These are phyloP conservation scores for Thamnophis sirtalis DNA, from an alignment of 2,113 vertebrate genomes.

Conservation along the genomic window DNA sequence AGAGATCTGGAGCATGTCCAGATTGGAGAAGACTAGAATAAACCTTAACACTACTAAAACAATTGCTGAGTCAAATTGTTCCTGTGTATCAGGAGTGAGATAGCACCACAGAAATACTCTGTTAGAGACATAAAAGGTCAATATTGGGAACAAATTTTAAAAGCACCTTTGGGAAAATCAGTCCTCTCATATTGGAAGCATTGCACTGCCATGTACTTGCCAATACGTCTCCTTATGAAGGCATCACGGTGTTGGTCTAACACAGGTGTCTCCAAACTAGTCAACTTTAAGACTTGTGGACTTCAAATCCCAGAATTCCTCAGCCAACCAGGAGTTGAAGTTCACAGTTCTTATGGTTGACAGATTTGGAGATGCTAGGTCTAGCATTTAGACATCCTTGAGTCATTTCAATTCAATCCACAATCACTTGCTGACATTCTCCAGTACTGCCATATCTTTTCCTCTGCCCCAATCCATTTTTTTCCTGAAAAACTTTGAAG, in stretches of 20 bases:
- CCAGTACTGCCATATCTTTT: not conserved
- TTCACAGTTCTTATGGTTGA: too few species aligned
- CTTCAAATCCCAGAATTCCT: not conserved
- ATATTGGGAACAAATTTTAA: not conserved
- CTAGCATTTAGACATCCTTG: not conserved
- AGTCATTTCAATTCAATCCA: not conserved
- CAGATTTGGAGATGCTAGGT: too few species aligned
- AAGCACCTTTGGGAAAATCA: not conserved
- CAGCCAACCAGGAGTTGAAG: too few species aligned
- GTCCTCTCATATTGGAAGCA: not conserved
- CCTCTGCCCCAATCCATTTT: not conserved
- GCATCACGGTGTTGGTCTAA: not conserved
- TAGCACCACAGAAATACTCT: not conserved
- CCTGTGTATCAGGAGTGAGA: not conserved
- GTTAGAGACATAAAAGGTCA: not conserved
- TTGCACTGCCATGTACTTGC: not conserved
- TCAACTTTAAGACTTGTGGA: not conserved
- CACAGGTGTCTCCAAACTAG: not conserved
- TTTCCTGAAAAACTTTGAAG: not conserved
- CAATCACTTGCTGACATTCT: not conserved
- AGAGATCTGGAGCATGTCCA: not conserved
- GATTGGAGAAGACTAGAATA: not conserved
- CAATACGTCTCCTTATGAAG: not conserved
- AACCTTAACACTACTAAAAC: not conserved
- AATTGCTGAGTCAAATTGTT: not conserved